Evolutionary conservation across 2,888 invertebrate species (phyloP).

Genomic region (Byasa hedistus): DNA sequence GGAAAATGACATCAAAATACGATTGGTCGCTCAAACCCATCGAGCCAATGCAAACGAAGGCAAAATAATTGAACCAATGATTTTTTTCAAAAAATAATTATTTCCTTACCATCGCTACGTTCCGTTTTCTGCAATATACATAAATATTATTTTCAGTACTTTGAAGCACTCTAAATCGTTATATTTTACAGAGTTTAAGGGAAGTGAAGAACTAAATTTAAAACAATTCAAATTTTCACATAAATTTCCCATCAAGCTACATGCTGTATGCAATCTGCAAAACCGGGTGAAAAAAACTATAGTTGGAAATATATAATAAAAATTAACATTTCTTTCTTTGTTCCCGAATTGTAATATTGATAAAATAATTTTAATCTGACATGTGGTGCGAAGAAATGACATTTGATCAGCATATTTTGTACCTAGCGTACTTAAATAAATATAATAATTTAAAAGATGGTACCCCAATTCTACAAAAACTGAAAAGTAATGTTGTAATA

Average conservation of each 20-base stretch:
- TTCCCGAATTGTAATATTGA: not conserved
- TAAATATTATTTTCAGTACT: not conserved
- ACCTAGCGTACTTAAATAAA: not conserved
- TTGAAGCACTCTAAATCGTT: not conserved
- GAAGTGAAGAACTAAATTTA: not conserved
- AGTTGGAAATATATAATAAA: not conserved
- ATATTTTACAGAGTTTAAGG: not conserved
- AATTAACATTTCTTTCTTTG: not conserved
- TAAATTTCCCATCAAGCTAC: no score
- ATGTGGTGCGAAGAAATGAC: not conserved
- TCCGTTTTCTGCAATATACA: constrained; percentile 4
- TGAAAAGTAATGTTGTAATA: constrained; percentile 1
- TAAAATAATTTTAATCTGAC: constrained; percentile 1
- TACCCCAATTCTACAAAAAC: constrained; percentile 2
- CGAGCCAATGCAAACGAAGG: constrained; percentile 15
- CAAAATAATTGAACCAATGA: not conserved
- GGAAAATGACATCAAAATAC: constrained; percentile 5
- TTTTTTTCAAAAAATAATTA: not conserved
- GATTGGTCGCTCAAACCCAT: constrained; percentile 26
- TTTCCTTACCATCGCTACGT: not conserved
- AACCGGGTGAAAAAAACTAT: not conserved
- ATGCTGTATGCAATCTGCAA: not conserved
- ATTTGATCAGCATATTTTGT: not conserved
- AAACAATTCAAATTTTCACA: not conserved
- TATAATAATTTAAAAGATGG: not conserved